These are phyloP conservation scores for Batillaria attramentaria DNA, from an alignment of 1,140 invertebrate genomes.

Conservation along the genomic window DNA sequence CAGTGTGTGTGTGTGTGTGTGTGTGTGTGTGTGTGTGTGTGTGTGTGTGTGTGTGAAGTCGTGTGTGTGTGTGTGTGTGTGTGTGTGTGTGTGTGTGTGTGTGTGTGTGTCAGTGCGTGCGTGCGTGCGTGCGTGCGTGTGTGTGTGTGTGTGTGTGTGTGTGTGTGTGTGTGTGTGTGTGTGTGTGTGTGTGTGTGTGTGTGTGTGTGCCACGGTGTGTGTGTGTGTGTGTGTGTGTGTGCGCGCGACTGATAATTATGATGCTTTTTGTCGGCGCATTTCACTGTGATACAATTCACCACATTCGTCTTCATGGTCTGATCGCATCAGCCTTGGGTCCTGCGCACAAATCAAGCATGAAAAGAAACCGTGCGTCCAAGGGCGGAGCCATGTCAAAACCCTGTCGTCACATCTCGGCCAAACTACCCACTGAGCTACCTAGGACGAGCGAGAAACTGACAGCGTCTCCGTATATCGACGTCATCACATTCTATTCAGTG, in stretches of 20 bases:
- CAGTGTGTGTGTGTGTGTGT: neutral
- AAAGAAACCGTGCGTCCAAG: neutral
- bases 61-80: neutral
- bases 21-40: neutral
- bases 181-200: neutral
- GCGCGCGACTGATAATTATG: neutral
- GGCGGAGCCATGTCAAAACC: too few species aligned
- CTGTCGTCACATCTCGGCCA: too few species aligned
- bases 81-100: neutral
- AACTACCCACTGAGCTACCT: too few species aligned
- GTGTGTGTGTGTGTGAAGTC: neutral
- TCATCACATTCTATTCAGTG: too few species aligned
- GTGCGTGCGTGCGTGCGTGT: too few species aligned
- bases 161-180: slow-evolving; percentile 2
- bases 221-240: neutral
- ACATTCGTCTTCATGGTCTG: neutral
- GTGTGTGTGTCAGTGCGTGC: too few species aligned
- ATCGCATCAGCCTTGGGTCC: neutral
- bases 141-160: neutral
- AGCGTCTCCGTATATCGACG: too few species aligned
- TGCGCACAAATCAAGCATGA: neutral
- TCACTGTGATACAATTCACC: neutral
- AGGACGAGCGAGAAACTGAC: too few species aligned
- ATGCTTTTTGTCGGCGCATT: neutral
- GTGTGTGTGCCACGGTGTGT: neutral